Evolutionary conservation across 2,888 invertebrate genomes (phyloP).

Genomic region (Drosophila ustulata): DNA sequence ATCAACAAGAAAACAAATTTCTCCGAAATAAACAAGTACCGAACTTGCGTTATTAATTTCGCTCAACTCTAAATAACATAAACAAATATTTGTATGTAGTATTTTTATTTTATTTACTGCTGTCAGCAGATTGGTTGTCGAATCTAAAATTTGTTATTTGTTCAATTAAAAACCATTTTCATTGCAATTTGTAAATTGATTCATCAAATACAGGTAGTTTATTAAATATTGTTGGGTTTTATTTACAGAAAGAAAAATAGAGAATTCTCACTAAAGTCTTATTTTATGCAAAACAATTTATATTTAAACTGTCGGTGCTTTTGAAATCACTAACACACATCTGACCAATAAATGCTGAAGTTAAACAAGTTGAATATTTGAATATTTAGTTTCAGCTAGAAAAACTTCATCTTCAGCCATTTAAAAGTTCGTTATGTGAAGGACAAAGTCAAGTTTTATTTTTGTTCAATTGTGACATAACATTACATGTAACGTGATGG

Average conservation of each 20-base stretch:
- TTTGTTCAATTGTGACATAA: too few relatives aligned
- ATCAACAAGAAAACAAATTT: constrained; percentile 22
- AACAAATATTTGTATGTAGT: background rate
- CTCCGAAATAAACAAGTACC: constrained; percentile 22
- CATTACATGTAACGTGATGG: background rate
- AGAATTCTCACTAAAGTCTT: background rate
- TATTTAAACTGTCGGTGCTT: too few relatives aligned
- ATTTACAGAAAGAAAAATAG: too few relatives aligned
- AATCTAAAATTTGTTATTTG: background rate
- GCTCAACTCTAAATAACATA: constrained; percentile 3
- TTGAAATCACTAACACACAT: background rate
- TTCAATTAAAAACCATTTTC: background rate
- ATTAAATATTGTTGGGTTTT: background rate
- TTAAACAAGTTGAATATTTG: background rate
- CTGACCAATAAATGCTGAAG: background rate
- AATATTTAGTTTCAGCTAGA: background rate
- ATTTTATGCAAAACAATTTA: background rate
- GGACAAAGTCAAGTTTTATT: background rate
- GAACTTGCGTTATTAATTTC: constrained; percentile 30
- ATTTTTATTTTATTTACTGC: constrained; percentile 10
- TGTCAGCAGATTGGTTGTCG: background rate
- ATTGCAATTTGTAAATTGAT: constrained; percentile 5
- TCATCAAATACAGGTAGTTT: constrained; percentile 1
- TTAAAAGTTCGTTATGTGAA: background rate
- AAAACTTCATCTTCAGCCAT: background rate